These are phyloP conservation scores for Lindbergichthys nudifrons DNA, from an alignment of 2,797 vertebrate genomes.

Conservation along the genomic window DNA sequence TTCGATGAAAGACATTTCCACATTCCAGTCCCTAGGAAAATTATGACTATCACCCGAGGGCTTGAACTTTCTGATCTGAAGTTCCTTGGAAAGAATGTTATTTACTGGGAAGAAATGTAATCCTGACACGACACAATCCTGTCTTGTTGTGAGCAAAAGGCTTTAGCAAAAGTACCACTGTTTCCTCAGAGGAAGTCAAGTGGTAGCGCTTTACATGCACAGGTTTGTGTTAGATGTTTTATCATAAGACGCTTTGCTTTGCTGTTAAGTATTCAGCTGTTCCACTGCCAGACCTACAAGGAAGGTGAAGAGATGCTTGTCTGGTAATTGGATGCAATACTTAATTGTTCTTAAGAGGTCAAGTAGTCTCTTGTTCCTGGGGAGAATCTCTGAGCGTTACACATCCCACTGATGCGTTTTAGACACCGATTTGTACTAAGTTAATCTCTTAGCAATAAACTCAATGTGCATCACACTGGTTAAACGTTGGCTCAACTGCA, in stretches of 20 bases:
- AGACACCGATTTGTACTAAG: constrained; percentile 34
- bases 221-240: constrained; percentile 60
- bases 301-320: constrained; percentile 72
- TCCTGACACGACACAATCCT: constrained; percentile 16
- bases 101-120: constrained; percentile 41
- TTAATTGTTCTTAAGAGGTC: constrained; percentile 75
- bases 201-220: constrained; percentile 29
- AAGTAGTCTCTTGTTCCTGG: constrained; percentile 56
- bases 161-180: constrained; percentile 4
- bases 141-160: constrained; percentile 16
- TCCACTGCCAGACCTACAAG: constrained; percentile 48
- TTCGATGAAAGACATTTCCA: constrained; percentile 29
- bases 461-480: neutral
- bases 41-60: constrained; percentile 34
- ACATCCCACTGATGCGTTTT: constrained; percentile 46
- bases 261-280: constrained; percentile 61
- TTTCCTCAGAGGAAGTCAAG: constrained; percentile 42
- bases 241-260: constrained; percentile 44
- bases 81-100: constrained; percentile 23
- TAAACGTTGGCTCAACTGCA: constrained; percentile 10
- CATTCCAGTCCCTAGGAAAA: constrained; percentile 36
- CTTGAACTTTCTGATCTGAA: constrained; percentile 38
- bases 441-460: constrained; percentile 25
- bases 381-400: constrained; percentile 50
- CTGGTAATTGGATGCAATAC: constrained; percentile 74